Base-by-base conservation (phyloP, 2,797 vertebrate species). In the Acrocephalus scirpaceus region DNA sequence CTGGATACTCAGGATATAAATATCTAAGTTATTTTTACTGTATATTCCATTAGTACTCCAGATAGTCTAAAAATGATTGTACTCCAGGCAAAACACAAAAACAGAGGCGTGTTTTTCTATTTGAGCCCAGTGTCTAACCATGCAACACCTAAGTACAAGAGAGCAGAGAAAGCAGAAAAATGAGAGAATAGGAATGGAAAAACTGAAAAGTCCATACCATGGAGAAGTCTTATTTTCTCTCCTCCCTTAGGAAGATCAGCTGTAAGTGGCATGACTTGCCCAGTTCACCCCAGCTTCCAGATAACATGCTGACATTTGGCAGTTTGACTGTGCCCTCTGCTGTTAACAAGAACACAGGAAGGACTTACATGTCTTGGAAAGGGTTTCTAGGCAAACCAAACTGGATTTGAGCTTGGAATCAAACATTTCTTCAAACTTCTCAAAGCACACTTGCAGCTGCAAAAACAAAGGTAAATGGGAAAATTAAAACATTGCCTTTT, bases 311-410 rank as follows among this genome's bases (percentile, higher is more conserved):
- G 94, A 80, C 36, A 45, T 80, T 90, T 14, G 67, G 80, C 60
- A 94, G 90, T 64, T 96, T 84, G n/a, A 96, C 92, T 94, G 80
- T 94, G 92, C 95, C 96, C 95, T 97, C 97, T 97, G 77, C 80
- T 97, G 92, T 95, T 95, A 95, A 94, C 50, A 92, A 88, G 71
- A 97, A 77, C 10, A 82, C 30, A 50, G 13, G 51, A 92, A 79
- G 51, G 32, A 97, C 98, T 98, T 82, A 98, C 98, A 13, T 75
- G 96, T 97, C 87, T 97, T 98, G 76, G 94, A 95, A 87, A 97
- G 45, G 69, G 89, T 95, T 92, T 98, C 96, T 47, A 98, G 87
- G 58, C 94, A 97, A 92, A 90, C 92, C 79, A 97, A 73, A 95
- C 96, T 86, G 71, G 96, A 93, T 82, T 98, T 97, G 58, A 95